Percentiles rank a stretch among this genome's conserved stretches.
These are phyloP conservation scores for Pseudomugil gertrudae DNA, from an alignment of 2,797 vertebrate genomes.

Conservation along the genomic window DNA sequence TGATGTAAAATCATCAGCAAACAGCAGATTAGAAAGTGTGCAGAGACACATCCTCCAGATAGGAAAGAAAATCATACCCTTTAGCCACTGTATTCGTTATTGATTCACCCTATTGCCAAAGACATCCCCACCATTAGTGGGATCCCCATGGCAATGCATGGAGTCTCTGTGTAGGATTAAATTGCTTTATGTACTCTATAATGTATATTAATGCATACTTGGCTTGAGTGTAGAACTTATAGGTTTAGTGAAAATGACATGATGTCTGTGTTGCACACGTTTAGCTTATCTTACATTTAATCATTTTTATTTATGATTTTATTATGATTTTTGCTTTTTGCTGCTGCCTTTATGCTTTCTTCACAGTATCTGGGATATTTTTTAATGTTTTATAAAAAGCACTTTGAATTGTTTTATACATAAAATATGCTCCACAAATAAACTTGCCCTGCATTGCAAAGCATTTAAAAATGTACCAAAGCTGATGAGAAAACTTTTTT, in stretches of 20 bases:
- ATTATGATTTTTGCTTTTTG: no score
- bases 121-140: conserved; percentile 65
- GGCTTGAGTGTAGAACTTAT: not conserved
- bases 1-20: conserved; percentile 20
- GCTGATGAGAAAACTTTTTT: not conserved
- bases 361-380: no score
- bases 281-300: no score
- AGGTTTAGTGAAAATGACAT: not conserved
- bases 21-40: conserved; percentile 10
- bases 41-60: conserved; percentile 3
- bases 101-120: conserved; percentile 43
- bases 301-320: no score
- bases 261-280: not conserved
- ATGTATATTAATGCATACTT: conserved; percentile 29
- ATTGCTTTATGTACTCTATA: conserved; percentile 49
- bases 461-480: not conserved
- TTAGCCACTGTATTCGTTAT: conserved; percentile 12
- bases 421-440: no score
- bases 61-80: conserved; percentile 34
- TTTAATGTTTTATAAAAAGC: no score
- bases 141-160: conserved; percentile 52
- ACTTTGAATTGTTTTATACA: no score
- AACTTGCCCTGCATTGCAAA: not conserved
- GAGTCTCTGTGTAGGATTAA: conserved; percentile 48
- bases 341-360: no score